Conservation (phyloP, 2,888 invertebrate genomes). For the Alentia gelatinosa region DNA sequence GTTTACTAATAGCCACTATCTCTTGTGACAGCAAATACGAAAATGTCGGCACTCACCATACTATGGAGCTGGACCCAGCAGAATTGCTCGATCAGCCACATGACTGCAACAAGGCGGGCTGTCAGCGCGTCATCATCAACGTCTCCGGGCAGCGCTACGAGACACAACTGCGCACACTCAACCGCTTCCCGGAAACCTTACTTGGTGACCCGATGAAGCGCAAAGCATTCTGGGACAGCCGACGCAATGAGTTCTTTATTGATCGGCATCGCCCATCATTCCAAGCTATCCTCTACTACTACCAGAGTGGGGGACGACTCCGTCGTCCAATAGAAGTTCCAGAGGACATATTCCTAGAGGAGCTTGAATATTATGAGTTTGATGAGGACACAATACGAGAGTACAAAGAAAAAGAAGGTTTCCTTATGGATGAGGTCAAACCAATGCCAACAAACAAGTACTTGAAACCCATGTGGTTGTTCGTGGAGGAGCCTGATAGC, state of each 20-base stretch:
- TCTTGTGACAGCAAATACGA: conserved; percentile 58
- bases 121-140: conserved; percentile 74
- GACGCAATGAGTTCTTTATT: conserved; percentile 77
- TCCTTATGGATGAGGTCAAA: conserved; percentile 73
- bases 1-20: conserved; percentile 52
- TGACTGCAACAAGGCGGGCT: conserved; percentile 70
- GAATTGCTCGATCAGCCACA: conserved; percentile 63
- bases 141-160: conserved; percentile 77
- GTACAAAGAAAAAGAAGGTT: conserved; percentile 81
- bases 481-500: conserved; percentile 81
- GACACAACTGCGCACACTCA: conserved; percentile 78
- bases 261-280: conserved; percentile 79
- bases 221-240: conserved; percentile 74
- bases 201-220: conserved; percentile 76
- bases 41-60: conserved; percentile 49
- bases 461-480: conserved; percentile 79
- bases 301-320: conserved; percentile 80
- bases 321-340: conserved; percentile 81
- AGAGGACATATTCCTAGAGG: conserved; percentile 81
- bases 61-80: conserved; percentile 42
- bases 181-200: conserved; percentile 77
- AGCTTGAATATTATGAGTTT: conserved; percentile 81
- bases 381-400: conserved; percentile 79
- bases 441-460: conserved; percentile 73
- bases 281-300: conserved; percentile 78